A percentile compares a stretch with the other conserved stretches of the same genome.
These are phyloP conservation scores for Amphimallon solstitiale DNA, from an alignment of 2,888 invertebrate genomes.

Conservation along the genomic window DNA sequence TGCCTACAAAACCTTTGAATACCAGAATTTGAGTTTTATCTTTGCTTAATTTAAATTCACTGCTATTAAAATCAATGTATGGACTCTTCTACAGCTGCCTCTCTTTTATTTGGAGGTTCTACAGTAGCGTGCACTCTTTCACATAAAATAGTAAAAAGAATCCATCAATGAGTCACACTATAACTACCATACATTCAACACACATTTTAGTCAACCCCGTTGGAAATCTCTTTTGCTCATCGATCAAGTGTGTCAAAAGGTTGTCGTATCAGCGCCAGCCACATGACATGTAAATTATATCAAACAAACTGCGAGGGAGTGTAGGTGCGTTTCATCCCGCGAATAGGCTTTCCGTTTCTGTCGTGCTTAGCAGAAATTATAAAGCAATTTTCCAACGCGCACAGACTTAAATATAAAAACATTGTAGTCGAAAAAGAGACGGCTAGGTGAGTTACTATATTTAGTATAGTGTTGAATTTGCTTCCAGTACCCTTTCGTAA, in stretches of 20 bases:
- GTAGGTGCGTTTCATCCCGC: background rate
- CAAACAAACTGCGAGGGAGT: constrained; percentile 7
- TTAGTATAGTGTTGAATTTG: background rate
- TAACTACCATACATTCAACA: background rate
- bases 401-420: constrained; percentile 10
- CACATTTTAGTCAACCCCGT: constrained; percentile 10
- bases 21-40: no score
- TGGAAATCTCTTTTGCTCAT: constrained; percentile 17
- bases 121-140: background rate
- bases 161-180: constrained; percentile 16
- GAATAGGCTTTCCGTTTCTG: background rate
- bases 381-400: constrained; percentile 10
- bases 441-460: constrained; percentile 6
- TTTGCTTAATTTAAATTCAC: no score
- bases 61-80: no score
- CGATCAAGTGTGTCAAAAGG: constrained; percentile 28
- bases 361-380: background rate
- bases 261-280: constrained; percentile 17
- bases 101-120: no score
- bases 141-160: background rate
- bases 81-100: no score
- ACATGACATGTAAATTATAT: constrained; percentile 30
- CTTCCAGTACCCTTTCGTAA: constrained; percentile 45
- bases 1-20: no score
- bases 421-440: no score